phyloP scores from a whole-genome alignment of 2,888 invertebrate species.

The Idaea dimidiata region DNA sequence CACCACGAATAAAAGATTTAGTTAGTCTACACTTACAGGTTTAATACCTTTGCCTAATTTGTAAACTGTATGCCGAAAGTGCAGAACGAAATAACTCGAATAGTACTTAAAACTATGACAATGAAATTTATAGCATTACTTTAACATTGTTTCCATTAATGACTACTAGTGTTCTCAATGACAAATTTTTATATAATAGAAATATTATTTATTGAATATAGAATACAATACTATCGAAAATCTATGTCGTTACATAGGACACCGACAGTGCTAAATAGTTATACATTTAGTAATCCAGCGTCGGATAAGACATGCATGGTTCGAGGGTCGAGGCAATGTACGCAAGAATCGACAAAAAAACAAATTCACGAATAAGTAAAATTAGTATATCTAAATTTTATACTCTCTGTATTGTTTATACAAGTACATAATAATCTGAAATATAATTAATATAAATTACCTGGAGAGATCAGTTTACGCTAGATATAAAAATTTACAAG shows the following conservation, averaged over 20 bases:
- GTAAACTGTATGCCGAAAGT: slow-evolving; percentile 73
- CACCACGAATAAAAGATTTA: slow-evolving; percentile 69
- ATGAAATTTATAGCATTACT: slow-evolving; percentile 75
- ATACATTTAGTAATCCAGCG: slow-evolving; percentile 68
- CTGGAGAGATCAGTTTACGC: slow-evolving; percentile 79
- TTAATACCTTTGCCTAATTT: slow-evolving; percentile 66
- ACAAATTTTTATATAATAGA: slow-evolving; percentile 76
- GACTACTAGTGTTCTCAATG: slow-evolving; percentile 77
- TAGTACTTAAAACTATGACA: slow-evolving; percentile 77
- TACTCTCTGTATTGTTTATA: slow-evolving; percentile 74
- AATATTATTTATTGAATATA: slow-evolving; percentile 79
- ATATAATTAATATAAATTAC: slow-evolving; percentile 77
- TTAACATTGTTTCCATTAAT: slow-evolving; percentile 71
- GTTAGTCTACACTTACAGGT: slow-evolving; percentile 67
- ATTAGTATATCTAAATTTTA: slow-evolving; percentile 67
- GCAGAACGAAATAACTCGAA: slow-evolving; percentile 76
- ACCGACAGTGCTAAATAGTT: slow-evolving; percentile 70
- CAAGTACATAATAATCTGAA: slow-evolving; percentile 74
- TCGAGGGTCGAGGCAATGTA: slow-evolving; percentile 64
- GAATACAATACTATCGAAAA: slow-evolving; percentile 79
- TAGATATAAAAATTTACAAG: slow-evolving; percentile 79
- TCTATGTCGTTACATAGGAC: slow-evolving; percentile 76
- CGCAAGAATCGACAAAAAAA: slow-evolving; percentile 59
- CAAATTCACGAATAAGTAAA: slow-evolving; percentile 52
- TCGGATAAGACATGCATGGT: slow-evolving; percentile 62